Base-by-base conservation (phyloP, 2,888 invertebrate genomes). In the Salticus scenicus region DNA sequence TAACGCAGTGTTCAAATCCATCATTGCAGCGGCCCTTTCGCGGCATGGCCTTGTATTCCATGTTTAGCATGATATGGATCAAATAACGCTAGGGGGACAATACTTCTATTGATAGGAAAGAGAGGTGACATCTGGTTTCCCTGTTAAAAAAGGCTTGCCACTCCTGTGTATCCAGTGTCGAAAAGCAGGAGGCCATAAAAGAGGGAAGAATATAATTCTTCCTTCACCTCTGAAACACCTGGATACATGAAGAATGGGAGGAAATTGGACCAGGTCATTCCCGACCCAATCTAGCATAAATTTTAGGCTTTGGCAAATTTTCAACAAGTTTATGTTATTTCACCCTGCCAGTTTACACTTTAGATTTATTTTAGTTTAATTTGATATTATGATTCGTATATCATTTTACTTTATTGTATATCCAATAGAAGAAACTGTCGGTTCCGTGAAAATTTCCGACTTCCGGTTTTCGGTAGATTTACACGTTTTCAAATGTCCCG, bases 111-210 rank as follows among this genome's bases (percentile, higher is more conserved):
- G 67, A 33, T 31, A 28, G 20, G 0, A 24, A 5, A n/a, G 2
- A 30, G 30, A 20, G 7, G 20, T n/a, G 67, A 67, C 67, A 67
- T 17, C 67, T 67, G 67, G 67, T 67, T 33, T 33, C 67, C 67
- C 67, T 67, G 67, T 28, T n/a, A n/a, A n/a, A 66, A 66, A 66
- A 30, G 30, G 66, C 66, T n/a, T 31, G 30, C 33, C 67, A 67
- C 20, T 67, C 67, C 37, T 67, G 20, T 37, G 37, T 67, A 37
- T 33, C 67, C 33, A 31, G 10, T 33, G 37, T 67, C n/a, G 8
- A 33, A n/a, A 24, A 1, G 24, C 20, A 4, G 57, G 57, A 12
- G 20, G 57, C 20, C 47, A 47, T 47, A 14, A 7, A 37, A 12
- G 37, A 14, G 47, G 2, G 2, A 47, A n/a, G 2, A 17, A 4